Evolutionary conservation across 1,140 invertebrate genomes (phyloP).

Genomic region (Pentalonia nigronervosa): DNA sequence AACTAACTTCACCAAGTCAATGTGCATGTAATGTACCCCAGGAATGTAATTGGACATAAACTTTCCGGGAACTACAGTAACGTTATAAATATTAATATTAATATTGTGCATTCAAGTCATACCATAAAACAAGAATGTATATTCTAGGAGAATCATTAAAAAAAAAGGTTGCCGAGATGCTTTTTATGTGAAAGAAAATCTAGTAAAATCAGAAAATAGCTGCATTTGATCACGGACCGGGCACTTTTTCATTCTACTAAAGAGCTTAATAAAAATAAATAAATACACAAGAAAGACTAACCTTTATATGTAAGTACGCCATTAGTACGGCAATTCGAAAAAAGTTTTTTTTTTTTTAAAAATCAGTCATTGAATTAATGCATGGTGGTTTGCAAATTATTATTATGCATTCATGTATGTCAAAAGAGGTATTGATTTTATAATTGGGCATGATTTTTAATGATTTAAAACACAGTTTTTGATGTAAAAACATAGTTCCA

Average conservation of each 20-base stretch:
- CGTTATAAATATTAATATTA: slow-evolving; percentile 58
- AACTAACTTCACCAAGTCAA: not conserved
- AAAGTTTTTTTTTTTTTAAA: not conserved
- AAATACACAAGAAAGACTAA: not conserved
- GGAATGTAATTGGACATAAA: slow-evolving; percentile 51
- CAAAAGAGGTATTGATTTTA: not conserved
- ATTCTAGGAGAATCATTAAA: not conserved
- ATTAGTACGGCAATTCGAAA: not conserved
- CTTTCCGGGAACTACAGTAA: not conserved
- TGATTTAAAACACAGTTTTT: not conserved
- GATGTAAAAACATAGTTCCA: not conserved
- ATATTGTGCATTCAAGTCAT: slow-evolving; percentile 40
- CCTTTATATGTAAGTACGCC: not conserved
- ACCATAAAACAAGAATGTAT: slow-evolving; percentile 26
- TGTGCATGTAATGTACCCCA: not conserved
- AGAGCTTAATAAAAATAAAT: slow-evolving; percentile 36
- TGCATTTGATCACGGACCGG: not conserved
- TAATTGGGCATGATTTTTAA: not conserved
- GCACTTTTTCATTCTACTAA: not conserved
- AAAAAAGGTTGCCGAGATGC: not conserved
- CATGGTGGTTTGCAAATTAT: not conserved
- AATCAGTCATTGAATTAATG: not conserved
- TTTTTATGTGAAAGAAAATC: slow-evolving; percentile 40
- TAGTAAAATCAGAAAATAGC: slow-evolving; percentile 15
- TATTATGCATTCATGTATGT: not conserved